Base-by-base conservation (phyloP, 2,113 vertebrate genomes). In the Thamnophis sirtalis region DNA sequence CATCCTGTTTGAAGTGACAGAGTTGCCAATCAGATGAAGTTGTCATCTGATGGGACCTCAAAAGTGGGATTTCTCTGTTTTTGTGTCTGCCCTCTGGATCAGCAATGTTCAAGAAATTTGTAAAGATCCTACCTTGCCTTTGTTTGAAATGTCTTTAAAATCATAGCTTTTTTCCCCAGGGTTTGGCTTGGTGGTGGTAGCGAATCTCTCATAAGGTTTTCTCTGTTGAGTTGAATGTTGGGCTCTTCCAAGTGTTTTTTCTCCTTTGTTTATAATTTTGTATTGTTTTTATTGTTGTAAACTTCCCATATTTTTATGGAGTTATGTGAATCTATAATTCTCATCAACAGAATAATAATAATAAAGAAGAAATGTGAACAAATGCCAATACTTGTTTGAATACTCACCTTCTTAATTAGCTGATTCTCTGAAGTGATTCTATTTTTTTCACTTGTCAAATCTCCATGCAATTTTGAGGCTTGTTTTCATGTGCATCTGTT, bases 401-500 rank as follows among this genome's bases (percentile, higher is more conserved):
- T 51, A 48, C 88, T 84, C 13, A 24, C 17, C 2, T 43, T 87
- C 48, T 87, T 90, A 91, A 93, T 89, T 49, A 84, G 21, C 10
- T 3, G n/a, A 6, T 89, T 93, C 43, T 19, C 90, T 2, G 49
- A 24, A 73, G 1, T 0, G n/a, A 0, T 15, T 92, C 92, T 87
- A 24, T 86, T 21, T 5, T 24, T 6, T 26, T 87, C 43, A 8
- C 9, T 92, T 94, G 89, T 94, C 87, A 91, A 84, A 89, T 85
- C 13, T 50, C 63, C 0, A 80, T 90, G 54, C 54, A 51, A 50
- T 92, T 60, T 73, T 48, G 19, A 60, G 84, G n/a, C 94, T 90
- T 92, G 0, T 84, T 93, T 92, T 17, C 55, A 58, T 85, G 28
- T 88, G 0, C 28, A 48, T 84, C 87, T 95, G 53, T 91, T 93